Conservation (phyloP, 1,140 invertebrate genomes). For the Antheraea mylitta region DNA sequence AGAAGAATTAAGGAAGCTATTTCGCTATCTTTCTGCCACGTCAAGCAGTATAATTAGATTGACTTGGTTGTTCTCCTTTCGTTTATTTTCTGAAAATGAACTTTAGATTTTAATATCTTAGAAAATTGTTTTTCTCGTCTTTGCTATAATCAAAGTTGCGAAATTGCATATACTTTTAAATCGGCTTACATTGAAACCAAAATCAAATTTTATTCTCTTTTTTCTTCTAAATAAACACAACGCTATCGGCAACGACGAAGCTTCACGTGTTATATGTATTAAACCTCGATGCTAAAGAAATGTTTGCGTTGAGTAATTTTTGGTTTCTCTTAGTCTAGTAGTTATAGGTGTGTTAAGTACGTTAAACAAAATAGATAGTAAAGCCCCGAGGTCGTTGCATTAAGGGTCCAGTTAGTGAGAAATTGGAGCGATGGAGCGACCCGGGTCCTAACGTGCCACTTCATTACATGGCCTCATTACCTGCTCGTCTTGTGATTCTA, state of each 20-base stretch:
- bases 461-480: constrained; percentile 55
- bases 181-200: background rate
- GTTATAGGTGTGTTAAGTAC: constrained; percentile 20
- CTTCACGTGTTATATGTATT: background rate
- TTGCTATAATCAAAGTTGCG: background rate
- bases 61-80: constrained; percentile 44
- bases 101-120: constrained; percentile 36
- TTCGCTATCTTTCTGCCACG: constrained; percentile 47
- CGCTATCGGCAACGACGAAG: background rate
- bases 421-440: constrained; percentile 52
- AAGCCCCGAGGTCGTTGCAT: constrained; percentile 37
- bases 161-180: background rate
- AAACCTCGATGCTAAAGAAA: background rate
- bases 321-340: constrained; percentile 6
- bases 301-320: background rate
- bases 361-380: constrained; percentile 28
- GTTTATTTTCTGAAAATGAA: constrained; percentile 48
- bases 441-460: constrained; percentile 52
- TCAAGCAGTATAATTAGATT: constrained; percentile 55
- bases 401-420: constrained; percentile 54
- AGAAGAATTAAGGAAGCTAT: constrained; percentile 47
- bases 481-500: constrained; percentile 23
- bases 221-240: background rate
- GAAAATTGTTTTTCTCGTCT: constrained; percentile 19
- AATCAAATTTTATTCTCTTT: background rate